phyloP scores from a whole-genome alignment of 2,888 invertebrate species.

The Pristionchus mayeri region DNA sequence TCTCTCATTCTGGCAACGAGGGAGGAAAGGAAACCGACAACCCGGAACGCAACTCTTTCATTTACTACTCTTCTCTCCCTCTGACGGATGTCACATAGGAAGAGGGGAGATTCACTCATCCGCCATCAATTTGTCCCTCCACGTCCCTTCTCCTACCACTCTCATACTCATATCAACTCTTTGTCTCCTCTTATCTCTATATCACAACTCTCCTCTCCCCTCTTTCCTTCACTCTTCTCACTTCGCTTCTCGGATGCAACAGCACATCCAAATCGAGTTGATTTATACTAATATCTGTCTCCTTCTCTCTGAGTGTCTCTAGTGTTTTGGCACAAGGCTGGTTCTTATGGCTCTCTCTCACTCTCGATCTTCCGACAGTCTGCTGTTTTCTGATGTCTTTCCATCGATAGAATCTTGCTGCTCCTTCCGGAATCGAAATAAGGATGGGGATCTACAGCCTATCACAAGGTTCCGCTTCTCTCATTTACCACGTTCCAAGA shows the following conservation, averaged over 20 bases:
- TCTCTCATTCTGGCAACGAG: not conserved
- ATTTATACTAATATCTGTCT: conserved; percentile 13
- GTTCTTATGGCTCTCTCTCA: conserved; percentile 2
- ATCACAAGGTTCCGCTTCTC: not conserved
- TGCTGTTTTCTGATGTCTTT: not conserved
- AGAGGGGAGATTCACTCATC: not conserved
- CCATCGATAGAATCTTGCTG: conserved; percentile 5
- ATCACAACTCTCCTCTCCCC: too few relatives aligned
- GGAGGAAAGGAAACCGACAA: not conserved
- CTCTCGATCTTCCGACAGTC: not conserved
- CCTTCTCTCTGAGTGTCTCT: not conserved
- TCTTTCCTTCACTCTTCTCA: too few relatives aligned
- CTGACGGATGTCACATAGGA: not conserved
- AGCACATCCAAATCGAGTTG: conserved; percentile 21
- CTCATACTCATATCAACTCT: too few relatives aligned
- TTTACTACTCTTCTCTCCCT: not conserved
- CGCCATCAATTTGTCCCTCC: conserved; percentile 31
- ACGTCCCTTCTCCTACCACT: not conserved
- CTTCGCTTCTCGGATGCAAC: too few relatives aligned
- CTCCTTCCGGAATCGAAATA: too few relatives aligned
- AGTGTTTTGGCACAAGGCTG: not conserved
- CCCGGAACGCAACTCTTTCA: conserved; percentile 36
- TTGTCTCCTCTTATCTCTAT: not conserved
- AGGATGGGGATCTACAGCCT: not conserved
- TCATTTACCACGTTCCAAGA: not conserved